Base-by-base conservation (phyloP, 2,797 vertebrate genomes). In the Enteromius unitaeniatus region DNA sequence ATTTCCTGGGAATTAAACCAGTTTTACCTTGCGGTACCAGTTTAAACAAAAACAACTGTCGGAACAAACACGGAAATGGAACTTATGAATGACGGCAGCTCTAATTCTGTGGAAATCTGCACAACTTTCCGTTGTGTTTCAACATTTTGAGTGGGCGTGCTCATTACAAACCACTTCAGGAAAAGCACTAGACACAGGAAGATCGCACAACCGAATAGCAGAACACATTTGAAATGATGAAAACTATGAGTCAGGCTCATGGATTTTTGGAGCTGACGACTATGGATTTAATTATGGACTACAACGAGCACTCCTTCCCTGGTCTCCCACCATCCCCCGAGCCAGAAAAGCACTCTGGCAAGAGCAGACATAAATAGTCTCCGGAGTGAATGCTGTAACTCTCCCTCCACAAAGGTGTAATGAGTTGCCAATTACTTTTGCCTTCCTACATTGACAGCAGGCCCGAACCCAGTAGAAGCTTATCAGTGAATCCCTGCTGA, bases 401-500 rank as follows among this genome's bases (percentile, higher is more conserved):
- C 67, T 45, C 80, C 85, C 42, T 84, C 83, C 80, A 78, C 80
- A 79, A 53, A 84, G 79, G 72, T 83, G 55, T 83, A 87, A 90
- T 81, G 86, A 89, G 85, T 83, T 88, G 70, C 76, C 73, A 76
- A 88, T 72, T 86, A 88, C 76, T 42, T 40, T 64, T 13, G 62
- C 78, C 72, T 53, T 83, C 62, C 45, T n/a, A 55, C 62, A 65
- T 80, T 31, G 37, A 15, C 21, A n/a, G 40, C 67, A 88, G 82
- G 68, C 72, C 87, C 81, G 79, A 53, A 86, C 88, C 85, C 62
- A 45, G 64, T 17, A 75, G 34, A 31, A 67, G 89, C 86, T 91
- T 84, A 37, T 69, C 88, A 88, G 75, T 15, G 23, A 85, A 88
- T 90, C 88, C 64, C 83, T 82, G 74, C 70, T 82, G 87, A 85